Evolutionary conservation across 2,113 vertebrate genomes (phyloP).

Genomic region (Stictonetta naevosa): DNA sequence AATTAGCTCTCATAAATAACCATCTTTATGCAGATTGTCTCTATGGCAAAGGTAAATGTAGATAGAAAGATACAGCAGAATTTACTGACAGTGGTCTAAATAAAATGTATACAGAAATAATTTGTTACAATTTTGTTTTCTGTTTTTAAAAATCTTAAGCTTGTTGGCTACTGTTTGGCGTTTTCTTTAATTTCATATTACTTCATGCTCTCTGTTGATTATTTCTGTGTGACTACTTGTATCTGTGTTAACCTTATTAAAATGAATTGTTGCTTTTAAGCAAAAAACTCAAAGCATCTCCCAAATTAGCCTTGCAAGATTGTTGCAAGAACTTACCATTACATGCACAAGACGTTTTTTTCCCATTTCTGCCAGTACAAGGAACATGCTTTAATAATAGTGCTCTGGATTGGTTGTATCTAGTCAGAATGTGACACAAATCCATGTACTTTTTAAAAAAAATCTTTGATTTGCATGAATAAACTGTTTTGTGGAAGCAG

Average conservation of each 20-base stretch:
- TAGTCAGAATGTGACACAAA: background rate
- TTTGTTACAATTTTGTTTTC: background rate
- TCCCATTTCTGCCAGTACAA: background rate
- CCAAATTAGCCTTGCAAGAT: slow-evolving; percentile 8
- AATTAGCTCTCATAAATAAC: slow-evolving; percentile 35
- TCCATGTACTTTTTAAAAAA: background rate
- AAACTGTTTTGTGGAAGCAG: background rate
- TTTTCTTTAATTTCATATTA: slow-evolving; percentile 41
- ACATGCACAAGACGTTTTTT: background rate
- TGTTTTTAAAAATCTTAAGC: background rate
- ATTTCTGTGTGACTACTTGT: slow-evolving; percentile 4
- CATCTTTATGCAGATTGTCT: background rate
- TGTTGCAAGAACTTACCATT: background rate
- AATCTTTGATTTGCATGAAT: background rate
- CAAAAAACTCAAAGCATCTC: slow-evolving; percentile 10
- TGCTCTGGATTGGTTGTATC: background rate
- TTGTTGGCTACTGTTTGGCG: background rate
- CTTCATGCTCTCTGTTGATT: slow-evolving; percentile 45
- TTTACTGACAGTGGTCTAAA: background rate
- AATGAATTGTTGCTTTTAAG: slow-evolving; percentile 58
- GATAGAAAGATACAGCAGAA: background rate
- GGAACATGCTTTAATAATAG: background rate
- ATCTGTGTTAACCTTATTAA: slow-evolving; percentile 45
- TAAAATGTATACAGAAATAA: background rate
- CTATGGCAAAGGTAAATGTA: background rate